Base-by-base conservation (phyloP, 1,140 invertebrate genomes). In the Hesperophylax magnus region DNA sequence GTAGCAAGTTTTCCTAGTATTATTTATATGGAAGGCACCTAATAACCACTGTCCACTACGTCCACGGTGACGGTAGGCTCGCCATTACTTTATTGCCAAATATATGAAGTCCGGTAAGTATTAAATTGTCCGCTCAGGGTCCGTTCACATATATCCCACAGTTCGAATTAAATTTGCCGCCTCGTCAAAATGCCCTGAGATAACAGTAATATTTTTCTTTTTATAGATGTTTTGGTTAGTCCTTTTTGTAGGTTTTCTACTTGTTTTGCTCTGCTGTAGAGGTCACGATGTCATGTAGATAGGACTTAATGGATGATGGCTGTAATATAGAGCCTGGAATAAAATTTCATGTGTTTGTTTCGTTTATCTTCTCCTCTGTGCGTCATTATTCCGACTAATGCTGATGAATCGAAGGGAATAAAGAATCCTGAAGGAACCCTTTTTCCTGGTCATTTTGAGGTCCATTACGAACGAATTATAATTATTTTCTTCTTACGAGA, bases 341-440 rank as follows among this genome's bases (percentile, higher is more conserved):
- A 75, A 75, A 75, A 75, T 75, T 75, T 75, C 71, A 75, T 75
- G 71, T 58, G 71, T 75, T 75, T 75, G 71, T 75, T 75, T 75
- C 53, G 71, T 75, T 75, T 75, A 75, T 75, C 71, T 75, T 75
- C n/a, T 20, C 53, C 54, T 27, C 20, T 58, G 18, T 39, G 54
- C n/a, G 54, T 56, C 53, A 75, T 75, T 75, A 58, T 75, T 58
- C 56, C 22, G 8, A 9, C 20, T 75, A 56, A 75, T 58, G 71
- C 53, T 75, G 71, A 75, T 75, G 71, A 75, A 75, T 75, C n/a
- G 71, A 14, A 58, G 3, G 31, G 54, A 56, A 75, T 75, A 58
- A 54, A 75, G 18, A 56, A 58, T 34, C 53, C 27, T 27, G 71
- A 58, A 58, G 53, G 22, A 54, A 75, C 31, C 71, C 18, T 31